Evolutionary conservation across 92 coral and sea anemone genomes (phyloP).

Genomic region (Montipora capitata): DNA sequence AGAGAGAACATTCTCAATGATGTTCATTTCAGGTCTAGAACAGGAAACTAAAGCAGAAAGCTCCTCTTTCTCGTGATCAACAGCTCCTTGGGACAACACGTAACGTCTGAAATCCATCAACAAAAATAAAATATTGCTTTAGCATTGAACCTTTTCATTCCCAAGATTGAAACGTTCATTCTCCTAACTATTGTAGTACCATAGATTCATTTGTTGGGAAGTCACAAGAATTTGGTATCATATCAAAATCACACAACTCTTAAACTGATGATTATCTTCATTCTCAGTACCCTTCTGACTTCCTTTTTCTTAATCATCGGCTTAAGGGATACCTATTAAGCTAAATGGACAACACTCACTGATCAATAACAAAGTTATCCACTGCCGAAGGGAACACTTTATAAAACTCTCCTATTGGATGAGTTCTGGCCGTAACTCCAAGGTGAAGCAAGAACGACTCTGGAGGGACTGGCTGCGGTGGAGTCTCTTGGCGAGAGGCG

Average conservation of each 20-base stretch:
- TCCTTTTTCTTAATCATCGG: too few species aligned
- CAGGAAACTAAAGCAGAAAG: slow-evolving; percentile 87
- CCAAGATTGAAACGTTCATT: too few species aligned
- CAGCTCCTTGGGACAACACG: slow-evolving; percentile 77
- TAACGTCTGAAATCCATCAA: slow-evolving; percentile 73
- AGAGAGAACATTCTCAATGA: slow-evolving; percentile 88
- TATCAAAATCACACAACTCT: too few species aligned
- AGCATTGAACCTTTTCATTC: too few species aligned
- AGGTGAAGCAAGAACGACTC: slow-evolving; percentile 94
- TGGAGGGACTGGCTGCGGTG: slow-evolving; percentile 87
- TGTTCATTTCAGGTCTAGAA: slow-evolving; percentile 80
- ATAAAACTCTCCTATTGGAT: slow-evolving; percentile 86
- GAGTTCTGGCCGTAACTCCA: slow-evolving; percentile 92
- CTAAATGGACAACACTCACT: slow-evolving; percentile 60
- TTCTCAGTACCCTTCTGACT: too few species aligned
- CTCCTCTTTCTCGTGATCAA: slow-evolving; percentile 69
- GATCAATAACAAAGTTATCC: slow-evolving; percentile 80
- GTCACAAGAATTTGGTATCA: too few species aligned
- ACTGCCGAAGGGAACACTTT: slow-evolving; percentile 70
- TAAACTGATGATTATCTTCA: too few species aligned
- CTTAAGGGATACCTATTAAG: too few species aligned
- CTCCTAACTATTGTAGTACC: too few species aligned
- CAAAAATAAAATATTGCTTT: too few species aligned
- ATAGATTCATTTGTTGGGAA: too few species aligned
- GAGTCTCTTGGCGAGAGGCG: slow-evolving; percentile 29